Percentiles rank a stretch among this genome's conserved stretches.
Evolutionary conservation across 92 coral and sea anemone genomes (phyloP).

Genomic region (Desmophyllum pertusum): DNA sequence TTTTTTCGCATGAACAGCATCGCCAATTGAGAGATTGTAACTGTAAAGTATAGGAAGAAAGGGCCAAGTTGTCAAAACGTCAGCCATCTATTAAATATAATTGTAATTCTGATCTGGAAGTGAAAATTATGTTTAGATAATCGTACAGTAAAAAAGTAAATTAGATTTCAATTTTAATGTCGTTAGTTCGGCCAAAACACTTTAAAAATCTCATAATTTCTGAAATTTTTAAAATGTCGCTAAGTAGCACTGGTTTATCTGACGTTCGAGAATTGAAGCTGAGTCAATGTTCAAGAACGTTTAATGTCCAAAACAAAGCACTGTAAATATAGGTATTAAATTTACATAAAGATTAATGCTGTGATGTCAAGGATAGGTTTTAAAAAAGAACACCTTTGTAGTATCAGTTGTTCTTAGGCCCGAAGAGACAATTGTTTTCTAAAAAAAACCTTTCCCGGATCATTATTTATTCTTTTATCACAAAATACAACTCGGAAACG

Average conservation of each 20-base stretch:
- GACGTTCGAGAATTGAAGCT: background rate
- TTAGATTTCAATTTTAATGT: background rate
- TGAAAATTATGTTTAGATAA: too few relatives aligned
- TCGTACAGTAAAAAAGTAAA: too few relatives aligned
- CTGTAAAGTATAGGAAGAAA: too few relatives aligned
- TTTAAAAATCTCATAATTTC: background rate
- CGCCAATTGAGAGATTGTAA: too few relatives aligned
- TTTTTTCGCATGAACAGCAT: too few relatives aligned
- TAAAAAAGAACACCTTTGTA: conserved; percentile 13
- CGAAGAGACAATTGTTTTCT: background rate
- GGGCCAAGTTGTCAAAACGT: too few relatives aligned
- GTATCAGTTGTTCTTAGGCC: conserved; percentile 5
- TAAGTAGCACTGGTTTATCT: background rate
- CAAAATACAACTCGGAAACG: too few relatives aligned
- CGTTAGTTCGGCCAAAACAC: background rate
- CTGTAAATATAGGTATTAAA: background rate
- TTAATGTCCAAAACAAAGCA: background rate
- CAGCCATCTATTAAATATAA: too few relatives aligned
- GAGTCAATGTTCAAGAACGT: background rate
- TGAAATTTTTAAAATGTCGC: background rate
- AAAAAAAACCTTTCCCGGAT: background rate
- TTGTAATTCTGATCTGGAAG: too few relatives aligned
- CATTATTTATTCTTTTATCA: background rate
- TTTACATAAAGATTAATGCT: conserved; percentile 5
- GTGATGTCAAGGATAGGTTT: background rate